Base-by-base conservation (phyloP, 2,113 vertebrate genomes). In the Climacteris rufus region DNA sequence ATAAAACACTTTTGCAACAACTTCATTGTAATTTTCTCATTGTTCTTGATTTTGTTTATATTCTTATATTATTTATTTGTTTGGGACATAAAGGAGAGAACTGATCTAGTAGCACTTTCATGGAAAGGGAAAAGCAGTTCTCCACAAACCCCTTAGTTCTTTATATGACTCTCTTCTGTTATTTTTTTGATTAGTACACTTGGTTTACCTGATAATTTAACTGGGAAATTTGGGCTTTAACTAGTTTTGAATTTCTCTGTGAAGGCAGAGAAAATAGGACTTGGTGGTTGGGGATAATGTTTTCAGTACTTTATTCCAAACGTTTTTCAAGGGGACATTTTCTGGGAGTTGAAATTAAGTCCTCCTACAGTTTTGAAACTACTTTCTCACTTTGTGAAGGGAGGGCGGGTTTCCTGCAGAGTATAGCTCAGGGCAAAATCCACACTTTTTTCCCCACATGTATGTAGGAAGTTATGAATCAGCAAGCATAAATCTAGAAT, bases 391-490 rank as follows among this genome's bases (percentile, higher is more conserved):
- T 84, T 91, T 83, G 68, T 60, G 86, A 92, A 59, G 35, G 76
- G 80, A 94, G 74, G 93, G 83, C 19, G 79, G 92, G 69, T 96
- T 97, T 96, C 50, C 69, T 95, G 68, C 74, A 93, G 97, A 95
- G 94, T 96, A 90, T 90, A 95, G 81, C 92, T 97, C 89, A 95
- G 76, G 79, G 86, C 52, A 89, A 74, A 92, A 96, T 91, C 92
- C 94, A 91, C 93, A 85, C 69, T 91, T 95, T 87, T 86, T 86
- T 89, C 90, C 79, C 66, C 87, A 61, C 87, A 89, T 91, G 61
- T 93, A 94, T 97, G 97, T 98, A 97, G 98, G 97, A 97, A 98
- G 97, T 93, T 98, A 97, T 98, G 98, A 98, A 96, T 98, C 98
- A 98, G 96, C 93, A 98, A 76, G 71, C 93, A 96, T 92, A 95